A percentile compares a stretch with the other conserved stretches of the same genome.
These are phyloP conservation scores for Macrostomum cliftonense DNA, from an alignment of 2,888 invertebrate genomes.

Conservation along the genomic window DNA sequence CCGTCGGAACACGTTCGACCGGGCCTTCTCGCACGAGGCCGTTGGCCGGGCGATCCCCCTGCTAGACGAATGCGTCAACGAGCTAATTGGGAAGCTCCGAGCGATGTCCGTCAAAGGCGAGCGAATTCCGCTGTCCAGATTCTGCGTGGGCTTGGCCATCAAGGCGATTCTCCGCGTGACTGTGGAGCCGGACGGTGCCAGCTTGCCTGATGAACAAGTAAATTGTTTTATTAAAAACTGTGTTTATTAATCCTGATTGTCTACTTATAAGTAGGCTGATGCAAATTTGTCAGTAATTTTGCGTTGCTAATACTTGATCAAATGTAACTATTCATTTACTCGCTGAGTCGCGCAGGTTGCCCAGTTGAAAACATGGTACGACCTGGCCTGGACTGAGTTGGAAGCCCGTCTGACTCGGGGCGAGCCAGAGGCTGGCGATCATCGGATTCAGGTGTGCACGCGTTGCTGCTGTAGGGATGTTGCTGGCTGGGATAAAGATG, in stretches of 20 bases:
- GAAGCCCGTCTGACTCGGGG: conserved; percentile 13
- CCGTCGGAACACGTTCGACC: conserved; percentile 22
- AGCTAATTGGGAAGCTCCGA: conserved; percentile 23
- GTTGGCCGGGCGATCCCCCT: conserved; percentile 14
- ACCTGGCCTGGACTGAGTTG: conserved; percentile 23
- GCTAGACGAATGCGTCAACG: conserved; percentile 20
- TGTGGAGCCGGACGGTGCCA: conserved; percentile 11
- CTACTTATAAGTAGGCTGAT: too few species aligned
- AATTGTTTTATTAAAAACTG: conserved; percentile 10
- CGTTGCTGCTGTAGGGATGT: neutral
- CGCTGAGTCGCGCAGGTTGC: too few species aligned
- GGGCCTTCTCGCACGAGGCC: conserved; percentile 18
- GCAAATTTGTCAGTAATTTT: too few species aligned
- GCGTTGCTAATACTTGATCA: neutral
- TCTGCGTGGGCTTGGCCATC: conserved; percentile 25
- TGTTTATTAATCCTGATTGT: conserved; percentile 1
- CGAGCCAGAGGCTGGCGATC: neutral
- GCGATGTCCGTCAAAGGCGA: conserved; percentile 20
- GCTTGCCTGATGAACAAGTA: conserved; percentile 24
- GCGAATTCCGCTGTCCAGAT: conserved; percentile 26
- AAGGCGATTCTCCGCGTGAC: conserved; percentile 19
- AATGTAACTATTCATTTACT: too few species aligned
- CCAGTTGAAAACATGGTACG: neutral
- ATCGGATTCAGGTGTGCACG: neutral
- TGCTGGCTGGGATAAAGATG: neutral